A percentile compares a stretch with the other conserved stretches of the same genome.
These are phyloP conservation scores for Trachops cirrhosus DNA, from an alignment of 2,797 vertebrate genomes.

Conservation along the genomic window DNA sequence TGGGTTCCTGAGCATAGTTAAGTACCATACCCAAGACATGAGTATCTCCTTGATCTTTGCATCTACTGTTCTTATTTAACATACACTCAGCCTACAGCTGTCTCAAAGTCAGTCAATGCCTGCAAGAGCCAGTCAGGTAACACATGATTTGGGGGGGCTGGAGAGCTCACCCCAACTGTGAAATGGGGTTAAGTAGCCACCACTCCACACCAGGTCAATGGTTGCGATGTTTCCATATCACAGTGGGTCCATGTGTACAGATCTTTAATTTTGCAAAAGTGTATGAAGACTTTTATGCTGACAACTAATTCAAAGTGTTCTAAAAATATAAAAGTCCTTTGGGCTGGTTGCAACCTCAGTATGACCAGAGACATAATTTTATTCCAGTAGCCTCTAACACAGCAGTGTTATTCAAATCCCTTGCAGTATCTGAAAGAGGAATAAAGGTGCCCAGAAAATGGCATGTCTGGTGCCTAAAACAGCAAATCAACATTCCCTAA, in stretches of 20 bases:
- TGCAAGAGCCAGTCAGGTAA: not conserved
- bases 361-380: not conserved
- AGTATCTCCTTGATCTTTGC: not conserved
- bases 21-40: not conserved
- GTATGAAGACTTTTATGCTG: not conserved
- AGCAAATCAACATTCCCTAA: not conserved
- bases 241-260: not conserved
- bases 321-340: not conserved
- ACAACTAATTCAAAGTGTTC: not conserved
- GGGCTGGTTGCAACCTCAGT: not conserved
- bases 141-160: not conserved
- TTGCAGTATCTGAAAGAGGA: not conserved
- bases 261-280: not conserved
- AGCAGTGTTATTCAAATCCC: not conserved
- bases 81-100: not conserved
- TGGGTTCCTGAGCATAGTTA: not conserved
- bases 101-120: not conserved
- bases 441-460: not conserved
- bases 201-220: not conserved
- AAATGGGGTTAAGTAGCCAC: not conserved
- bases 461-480: not conserved
- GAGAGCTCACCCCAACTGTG: not conserved
- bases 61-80: not conserved
- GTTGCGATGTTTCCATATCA: not conserved
- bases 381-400: not conserved